Percentiles rank a stretch among this genome's conserved stretches.
phyloP scores from a whole-genome alignment of 1,140 invertebrate genomes.

The Achatina immaculata region DNA sequence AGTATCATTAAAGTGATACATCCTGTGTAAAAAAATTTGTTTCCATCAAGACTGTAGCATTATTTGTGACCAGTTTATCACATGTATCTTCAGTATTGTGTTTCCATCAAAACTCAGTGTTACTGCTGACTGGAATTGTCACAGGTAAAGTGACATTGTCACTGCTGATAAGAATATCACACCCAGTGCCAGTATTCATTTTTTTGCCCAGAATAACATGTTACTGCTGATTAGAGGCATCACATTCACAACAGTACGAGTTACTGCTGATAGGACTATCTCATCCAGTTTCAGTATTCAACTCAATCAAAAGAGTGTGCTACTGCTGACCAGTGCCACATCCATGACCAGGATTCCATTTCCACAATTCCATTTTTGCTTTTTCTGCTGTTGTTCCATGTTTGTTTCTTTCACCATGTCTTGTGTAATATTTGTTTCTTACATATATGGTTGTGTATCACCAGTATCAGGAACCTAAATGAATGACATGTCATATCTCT shows the following conservation, averaged over 20 bases:
- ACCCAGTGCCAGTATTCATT: neutral
- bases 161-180: slow-evolving; percentile 3
- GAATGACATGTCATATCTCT: no score
- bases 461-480: no score
- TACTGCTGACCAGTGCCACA: slow-evolving; percentile 4
- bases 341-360: neutral
- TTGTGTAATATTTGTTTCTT: no score
- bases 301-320: neutral
- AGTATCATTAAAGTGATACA: no score
- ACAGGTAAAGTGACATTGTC: neutral
- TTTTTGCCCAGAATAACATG: neutral
- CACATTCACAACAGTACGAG: no score
- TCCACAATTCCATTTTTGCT: neutral
- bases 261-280: neutral
- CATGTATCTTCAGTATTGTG: neutral
- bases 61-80: no score
- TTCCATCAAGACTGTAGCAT: no score
- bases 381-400: neutral
- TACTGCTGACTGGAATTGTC: slow-evolving; percentile 4
- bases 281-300: no score
- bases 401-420: no score
- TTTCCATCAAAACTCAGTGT: neutral
- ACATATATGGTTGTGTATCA: no score
- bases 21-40: no score
- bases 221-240: neutral